These are phyloP conservation scores for Semaprochilodus insignis DNA, from an alignment of 2,797 vertebrate genomes.

Conservation along the genomic window DNA sequence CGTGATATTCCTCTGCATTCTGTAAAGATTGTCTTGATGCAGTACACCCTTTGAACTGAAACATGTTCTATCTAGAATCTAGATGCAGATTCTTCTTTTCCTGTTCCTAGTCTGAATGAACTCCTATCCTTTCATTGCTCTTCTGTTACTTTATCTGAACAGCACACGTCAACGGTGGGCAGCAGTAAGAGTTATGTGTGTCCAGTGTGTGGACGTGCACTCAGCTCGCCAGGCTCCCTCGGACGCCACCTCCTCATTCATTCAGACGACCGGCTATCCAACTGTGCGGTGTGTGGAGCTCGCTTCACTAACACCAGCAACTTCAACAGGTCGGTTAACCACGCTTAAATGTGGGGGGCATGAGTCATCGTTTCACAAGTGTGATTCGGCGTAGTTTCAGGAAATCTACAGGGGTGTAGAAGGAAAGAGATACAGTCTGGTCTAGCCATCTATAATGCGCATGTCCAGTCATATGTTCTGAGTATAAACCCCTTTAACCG, in stretches of 20 bases:
- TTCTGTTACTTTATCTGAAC: slow-evolving; percentile 64
- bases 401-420: not conserved
- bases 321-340: slow-evolving; percentile 88
- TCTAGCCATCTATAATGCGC: not conserved
- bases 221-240: slow-evolving; percentile 94
- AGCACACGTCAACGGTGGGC: slow-evolving; percentile 93
- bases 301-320: slow-evolving; percentile 94
- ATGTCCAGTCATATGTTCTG: too few relatives aligned
- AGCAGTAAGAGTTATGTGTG: slow-evolving; percentile 95
- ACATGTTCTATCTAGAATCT: too few relatives aligned
- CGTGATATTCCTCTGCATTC: not conserved
- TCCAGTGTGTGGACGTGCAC: slow-evolving; percentile 94
- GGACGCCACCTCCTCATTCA: slow-evolving; percentile 97
- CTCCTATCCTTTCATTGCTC: slow-evolving; percentile 25
- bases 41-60: too few relatives aligned
- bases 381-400: not conserved
- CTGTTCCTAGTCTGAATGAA: too few relatives aligned
- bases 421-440: not conserved
- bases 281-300: slow-evolving; percentile 95
- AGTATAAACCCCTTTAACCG: not conserved
- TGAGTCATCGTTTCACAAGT: not conserved
- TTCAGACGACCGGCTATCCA: slow-evolving; percentile 95
- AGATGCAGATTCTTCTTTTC: too few relatives aligned
- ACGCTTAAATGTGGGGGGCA: not conserved
- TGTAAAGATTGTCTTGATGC: not conserved